Evolutionary conservation across 2,113 vertebrate species (phyloP).

Genomic region (Eclectus roratus): DNA sequence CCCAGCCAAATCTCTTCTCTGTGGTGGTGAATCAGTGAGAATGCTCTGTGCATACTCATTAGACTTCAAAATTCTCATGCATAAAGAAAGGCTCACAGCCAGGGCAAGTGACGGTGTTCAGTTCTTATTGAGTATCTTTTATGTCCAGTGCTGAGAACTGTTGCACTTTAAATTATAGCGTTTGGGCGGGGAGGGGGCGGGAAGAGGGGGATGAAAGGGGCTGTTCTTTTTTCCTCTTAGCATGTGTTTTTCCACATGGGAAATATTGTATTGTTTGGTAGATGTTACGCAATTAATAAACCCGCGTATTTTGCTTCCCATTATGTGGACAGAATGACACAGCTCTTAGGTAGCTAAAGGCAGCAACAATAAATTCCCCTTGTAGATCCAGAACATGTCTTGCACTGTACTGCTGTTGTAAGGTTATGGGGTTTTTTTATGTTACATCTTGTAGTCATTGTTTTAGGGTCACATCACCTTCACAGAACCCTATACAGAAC

Average conservation of each 20-base stretch:
- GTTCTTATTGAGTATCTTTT: not conserved
- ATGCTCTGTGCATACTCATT: conserved; percentile 42
- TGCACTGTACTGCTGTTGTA: not conserved
- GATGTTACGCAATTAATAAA: conserved; percentile 23
- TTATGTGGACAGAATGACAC: not conserved
- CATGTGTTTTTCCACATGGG: not conserved
- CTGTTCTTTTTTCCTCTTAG: not conserved
- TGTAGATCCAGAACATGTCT: not conserved
- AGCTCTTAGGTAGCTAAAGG: not conserved
- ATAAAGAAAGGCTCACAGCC: conserved; percentile 18
- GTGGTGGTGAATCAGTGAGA: conserved; percentile 15
- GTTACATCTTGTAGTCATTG: not conserved
- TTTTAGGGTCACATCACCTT: not conserved
- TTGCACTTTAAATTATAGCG: not conserved
- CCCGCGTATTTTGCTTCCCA: not conserved
- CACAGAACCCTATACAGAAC: not conserved
- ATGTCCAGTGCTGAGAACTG: not conserved
- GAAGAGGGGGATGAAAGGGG: not conserved
- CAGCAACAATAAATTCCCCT: not conserved
- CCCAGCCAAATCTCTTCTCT: not conserved
- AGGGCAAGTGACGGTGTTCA: not conserved
- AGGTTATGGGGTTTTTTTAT: not conserved
- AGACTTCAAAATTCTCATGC: conserved; percentile 10
- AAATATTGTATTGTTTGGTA: not conserved
- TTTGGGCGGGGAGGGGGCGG: not conserved